A percentile compares a stretch with the other conserved stretches of the same genome.
phyloP scores from a whole-genome alignment of 2,113 vertebrate genomes.

The Saccopteryx leptura region DNA sequence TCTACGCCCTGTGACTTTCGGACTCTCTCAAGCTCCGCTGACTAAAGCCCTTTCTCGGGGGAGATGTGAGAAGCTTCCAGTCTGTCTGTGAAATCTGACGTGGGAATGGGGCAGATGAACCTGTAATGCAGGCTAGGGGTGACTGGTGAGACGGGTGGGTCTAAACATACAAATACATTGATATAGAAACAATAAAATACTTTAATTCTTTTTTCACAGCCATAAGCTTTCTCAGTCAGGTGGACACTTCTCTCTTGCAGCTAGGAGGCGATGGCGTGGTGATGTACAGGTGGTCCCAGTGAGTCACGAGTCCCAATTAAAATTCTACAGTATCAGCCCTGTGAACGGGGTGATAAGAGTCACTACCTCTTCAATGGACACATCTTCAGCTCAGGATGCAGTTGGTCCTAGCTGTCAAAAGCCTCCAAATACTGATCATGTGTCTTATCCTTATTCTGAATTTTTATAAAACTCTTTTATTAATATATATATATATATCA shows the following conservation, averaged over 20 bases:
- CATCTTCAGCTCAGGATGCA: conserved; percentile 64
- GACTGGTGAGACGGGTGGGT: not conserved
- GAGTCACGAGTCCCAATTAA: conserved; percentile 61
- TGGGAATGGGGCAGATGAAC: conserved; percentile 39
- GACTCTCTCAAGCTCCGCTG: not conserved
- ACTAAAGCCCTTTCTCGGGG: not conserved
- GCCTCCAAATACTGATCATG: conserved; percentile 69
- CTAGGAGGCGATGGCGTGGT: not conserved
- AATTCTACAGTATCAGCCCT: conserved; percentile 70
- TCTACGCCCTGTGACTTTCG: not conserved
- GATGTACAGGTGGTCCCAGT: not conserved
- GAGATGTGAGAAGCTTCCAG: not conserved
- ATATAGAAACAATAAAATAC: conserved; percentile 73
- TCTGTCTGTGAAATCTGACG: not conserved
- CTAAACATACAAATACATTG: not conserved
- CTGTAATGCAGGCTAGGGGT: conserved; percentile 12
- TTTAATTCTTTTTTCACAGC: conserved; percentile 75
- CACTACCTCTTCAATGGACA: not conserved
- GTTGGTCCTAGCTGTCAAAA: conserved; percentile 70
- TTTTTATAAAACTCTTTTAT: conserved; percentile 86
- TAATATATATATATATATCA: conserved; percentile 88
- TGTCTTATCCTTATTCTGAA: conserved; percentile 69
- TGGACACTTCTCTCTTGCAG: not conserved
- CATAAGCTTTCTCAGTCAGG: conserved; percentile 44
- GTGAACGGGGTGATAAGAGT: not conserved